A percentile compares a stretch with the other conserved stretches of the same genome.
phyloP scores from a whole-genome alignment of 2,113 vertebrate species.

The Chlorodrepanis virens region DNA sequence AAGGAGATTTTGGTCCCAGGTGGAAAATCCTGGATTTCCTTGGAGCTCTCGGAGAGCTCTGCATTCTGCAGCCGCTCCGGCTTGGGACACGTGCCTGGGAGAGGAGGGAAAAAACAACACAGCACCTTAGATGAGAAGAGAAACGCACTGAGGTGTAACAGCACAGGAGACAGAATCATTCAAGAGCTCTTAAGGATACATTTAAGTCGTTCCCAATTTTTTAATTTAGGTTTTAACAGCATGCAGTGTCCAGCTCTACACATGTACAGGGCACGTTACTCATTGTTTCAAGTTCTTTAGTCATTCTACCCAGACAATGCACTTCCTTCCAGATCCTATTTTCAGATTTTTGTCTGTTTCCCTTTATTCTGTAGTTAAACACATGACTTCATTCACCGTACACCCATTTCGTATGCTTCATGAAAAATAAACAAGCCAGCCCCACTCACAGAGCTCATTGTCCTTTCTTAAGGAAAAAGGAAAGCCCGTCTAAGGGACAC shows the following conservation, averaged over 20 bases:
- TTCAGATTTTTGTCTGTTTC: not conserved
- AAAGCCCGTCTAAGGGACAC: not conserved
- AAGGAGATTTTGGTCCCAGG: not conserved
- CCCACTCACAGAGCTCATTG: accelerated
- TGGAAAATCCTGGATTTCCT: accelerated
- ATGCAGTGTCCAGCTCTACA: not conserved
- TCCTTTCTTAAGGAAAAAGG: not conserved
- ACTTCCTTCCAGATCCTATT: not conserved
- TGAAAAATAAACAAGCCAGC: not conserved
- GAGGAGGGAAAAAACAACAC: not conserved
- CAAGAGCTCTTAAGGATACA: not conserved
- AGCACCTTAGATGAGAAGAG: not conserved
- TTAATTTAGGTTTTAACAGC: not conserved
- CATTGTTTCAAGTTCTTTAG: not conserved
- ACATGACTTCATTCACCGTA: accelerated
- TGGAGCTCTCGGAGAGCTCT: accelerated
- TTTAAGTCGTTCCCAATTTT: accelerated
- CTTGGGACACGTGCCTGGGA: accelerated
- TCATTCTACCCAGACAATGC: not conserved
- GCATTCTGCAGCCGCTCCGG: not conserved
- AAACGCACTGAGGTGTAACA: accelerated
- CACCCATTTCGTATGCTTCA: accelerated
- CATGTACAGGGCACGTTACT: accelerated
- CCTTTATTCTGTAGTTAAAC: not conserved
- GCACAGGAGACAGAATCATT: accelerated